These are phyloP conservation scores for Dicerorhinus sumatrensis DNA, from an alignment of 2,113 vertebrate genomes.

Conservation along the genomic window DNA sequence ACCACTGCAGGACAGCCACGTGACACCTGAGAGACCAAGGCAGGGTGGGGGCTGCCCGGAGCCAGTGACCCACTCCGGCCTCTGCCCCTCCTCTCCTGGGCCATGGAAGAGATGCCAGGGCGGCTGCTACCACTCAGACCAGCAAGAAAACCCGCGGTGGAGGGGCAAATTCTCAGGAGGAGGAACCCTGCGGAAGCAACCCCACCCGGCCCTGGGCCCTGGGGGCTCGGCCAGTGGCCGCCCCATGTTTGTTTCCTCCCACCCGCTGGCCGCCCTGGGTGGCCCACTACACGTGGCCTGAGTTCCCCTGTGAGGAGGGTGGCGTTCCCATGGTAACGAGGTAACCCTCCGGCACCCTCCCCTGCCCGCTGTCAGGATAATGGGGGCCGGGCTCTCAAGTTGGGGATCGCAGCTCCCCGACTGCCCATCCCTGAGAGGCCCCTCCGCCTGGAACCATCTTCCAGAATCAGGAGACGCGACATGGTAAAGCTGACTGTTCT, in stretches of 20 bases:
- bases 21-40: background rate
- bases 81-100: background rate
- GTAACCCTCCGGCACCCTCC: background rate
- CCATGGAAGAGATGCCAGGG: background rate
- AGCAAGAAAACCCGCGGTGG: background rate
- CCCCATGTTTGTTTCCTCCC: background rate
- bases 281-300: background rate
- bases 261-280: background rate
- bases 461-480: no score
- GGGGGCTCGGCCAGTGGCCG: background rate
- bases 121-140: background rate
- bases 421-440: accelerated
- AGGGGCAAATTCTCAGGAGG: background rate
- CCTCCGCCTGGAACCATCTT: background rate
- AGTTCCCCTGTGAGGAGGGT: background rate
- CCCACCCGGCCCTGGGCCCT: background rate
- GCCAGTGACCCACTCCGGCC: background rate
- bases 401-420: background rate
- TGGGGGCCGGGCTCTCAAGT: background rate
- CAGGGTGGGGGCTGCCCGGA: no score
- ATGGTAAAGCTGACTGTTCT: accelerated
- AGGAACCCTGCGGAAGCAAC: background rate
- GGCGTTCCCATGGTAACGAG: background rate
- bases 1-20: accelerated
- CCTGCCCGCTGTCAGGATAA: background rate